Evolutionary conservation across 2,888 invertebrate species (phyloP).

Genomic region (Myopa tessellatipennis): DNA sequence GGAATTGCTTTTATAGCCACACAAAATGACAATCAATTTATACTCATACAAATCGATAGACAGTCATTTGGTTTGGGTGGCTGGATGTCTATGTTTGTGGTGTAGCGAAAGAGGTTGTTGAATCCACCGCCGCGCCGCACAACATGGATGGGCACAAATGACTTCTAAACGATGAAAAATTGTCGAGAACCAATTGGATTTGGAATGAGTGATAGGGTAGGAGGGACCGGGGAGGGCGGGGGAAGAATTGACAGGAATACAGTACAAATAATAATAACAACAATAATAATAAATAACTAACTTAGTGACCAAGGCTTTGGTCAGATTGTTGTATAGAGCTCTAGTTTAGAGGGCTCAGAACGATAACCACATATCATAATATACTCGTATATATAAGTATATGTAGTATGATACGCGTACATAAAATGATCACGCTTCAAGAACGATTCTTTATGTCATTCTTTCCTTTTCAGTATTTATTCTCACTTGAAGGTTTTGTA

Average conservation of each 20-base stretch:
- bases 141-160: constrained; percentile 1
- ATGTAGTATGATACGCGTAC: no score
- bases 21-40: constrained; percentile 36
- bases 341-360: no score
- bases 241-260: not conserved
- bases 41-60: constrained; percentile 6
- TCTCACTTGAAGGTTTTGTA: no score
- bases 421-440: no score
- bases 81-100: not conserved
- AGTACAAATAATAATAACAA: not conserved
- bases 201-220: not conserved
- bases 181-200: constrained; percentile 1
- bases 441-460: no score
- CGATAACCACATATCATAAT: no score
- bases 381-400: no score
- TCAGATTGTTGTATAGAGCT: no score
- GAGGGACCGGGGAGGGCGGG: not conserved
- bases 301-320: not conserved
- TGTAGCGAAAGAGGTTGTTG: not conserved
- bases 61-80: not conserved
- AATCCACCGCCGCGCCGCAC: constrained; percentile 1
- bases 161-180: constrained; percentile 25
- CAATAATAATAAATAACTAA: not conserved
- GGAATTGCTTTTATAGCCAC: constrained; percentile 14
- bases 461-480: no score